Base-by-base conservation (phyloP, 2,797 vertebrate genomes). In the Etheostoma perlongum region DNA sequence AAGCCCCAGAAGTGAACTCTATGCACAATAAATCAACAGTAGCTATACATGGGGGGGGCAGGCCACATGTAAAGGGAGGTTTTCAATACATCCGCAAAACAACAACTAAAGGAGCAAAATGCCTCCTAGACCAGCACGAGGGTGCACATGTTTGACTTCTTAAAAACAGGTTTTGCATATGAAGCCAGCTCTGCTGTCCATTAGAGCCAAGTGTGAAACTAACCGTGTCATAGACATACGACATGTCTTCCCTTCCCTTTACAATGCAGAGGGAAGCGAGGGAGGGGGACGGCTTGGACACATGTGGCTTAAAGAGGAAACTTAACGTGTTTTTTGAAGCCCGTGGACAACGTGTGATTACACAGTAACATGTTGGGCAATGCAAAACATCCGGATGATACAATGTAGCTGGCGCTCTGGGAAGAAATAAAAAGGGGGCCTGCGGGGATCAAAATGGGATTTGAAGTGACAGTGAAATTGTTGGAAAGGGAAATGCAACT, bases 151-250 rank as follows among this genome's bases (percentile, higher is more conserved):
- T 71, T 16, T 46, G 72, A 33, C 57, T 49, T 62, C 33, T 66
- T 5, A 16, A 18, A 67, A 67, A 74, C 51, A 67, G 12, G 33
- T 30, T 81, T 58, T 80, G 74, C 54, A 68, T 54, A 42, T 79
- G 44, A 73, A 53, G 57, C 70, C 54, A 48, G 76, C 85, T 72
- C 55, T 79, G 62, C 77, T 84, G 85, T 84, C 81, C 84, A 78
- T 80, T 62, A 59, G 79, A 79, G 63, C 77, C 72, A 76, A 90
- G 86, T 85, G 88, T 89, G 86, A 90, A 89, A 90, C 84, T 83
- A 88, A 85, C 83, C 83, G 65, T 86, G 91, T 91, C 89, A 87
- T 16, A 82, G 78, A 71, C 87, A 88, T 78, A 86, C 82, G 79
- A 86, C 84, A 58, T 74, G 63, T 85, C 74, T 80, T 52, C 69